Evolutionary conservation across 2,888 invertebrate species (phyloP).

Genomic region (Pollenia griseotomentosa): DNA sequence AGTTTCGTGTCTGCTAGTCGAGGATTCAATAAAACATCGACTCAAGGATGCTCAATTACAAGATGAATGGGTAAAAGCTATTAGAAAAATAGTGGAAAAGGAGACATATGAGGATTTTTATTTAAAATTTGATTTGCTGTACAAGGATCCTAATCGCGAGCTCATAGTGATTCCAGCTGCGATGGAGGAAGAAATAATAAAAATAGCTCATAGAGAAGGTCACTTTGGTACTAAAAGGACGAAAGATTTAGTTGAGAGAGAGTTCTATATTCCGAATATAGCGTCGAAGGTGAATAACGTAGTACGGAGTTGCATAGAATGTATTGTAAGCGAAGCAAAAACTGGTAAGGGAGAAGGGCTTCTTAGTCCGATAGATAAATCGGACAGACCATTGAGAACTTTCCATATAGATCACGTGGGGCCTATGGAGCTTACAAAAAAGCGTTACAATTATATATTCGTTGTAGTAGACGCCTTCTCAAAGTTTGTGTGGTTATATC

Average conservation of each 20-base stretch:
- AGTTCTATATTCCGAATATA: not conserved
- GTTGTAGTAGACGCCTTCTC: not conserved
- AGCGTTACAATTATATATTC: not conserved
- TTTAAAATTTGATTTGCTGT: conserved; percentile 60
- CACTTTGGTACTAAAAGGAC: not conserved
- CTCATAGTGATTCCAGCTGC: too few relatives aligned
- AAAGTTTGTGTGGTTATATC: not conserved
- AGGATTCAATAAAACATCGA: conserved; percentile 61
- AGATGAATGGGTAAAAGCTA: conserved; percentile 56
- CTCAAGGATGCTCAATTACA: too few relatives aligned
- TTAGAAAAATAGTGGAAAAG: not conserved
- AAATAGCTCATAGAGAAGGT: too few relatives aligned
- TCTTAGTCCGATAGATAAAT: too few relatives aligned
- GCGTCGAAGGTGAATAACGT: too few relatives aligned
- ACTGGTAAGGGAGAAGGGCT: too few relatives aligned
- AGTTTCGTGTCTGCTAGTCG: conserved; percentile 55
- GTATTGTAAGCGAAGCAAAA: too few relatives aligned
- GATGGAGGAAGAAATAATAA: too few relatives aligned
- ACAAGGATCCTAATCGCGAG: conserved; percentile 30
- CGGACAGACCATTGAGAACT: too few relatives aligned
- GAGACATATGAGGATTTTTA: conserved; percentile 59
- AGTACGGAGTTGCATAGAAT: too few relatives aligned
- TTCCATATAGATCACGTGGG: not conserved
- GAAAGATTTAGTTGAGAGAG: not conserved
- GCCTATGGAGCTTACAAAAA: too few relatives aligned